Evolutionary conservation across 2,797 vertebrate genomes (phyloP), one percentile per base, ranked within the genome.

Genomic region (Austrolebias charrua): DNA sequence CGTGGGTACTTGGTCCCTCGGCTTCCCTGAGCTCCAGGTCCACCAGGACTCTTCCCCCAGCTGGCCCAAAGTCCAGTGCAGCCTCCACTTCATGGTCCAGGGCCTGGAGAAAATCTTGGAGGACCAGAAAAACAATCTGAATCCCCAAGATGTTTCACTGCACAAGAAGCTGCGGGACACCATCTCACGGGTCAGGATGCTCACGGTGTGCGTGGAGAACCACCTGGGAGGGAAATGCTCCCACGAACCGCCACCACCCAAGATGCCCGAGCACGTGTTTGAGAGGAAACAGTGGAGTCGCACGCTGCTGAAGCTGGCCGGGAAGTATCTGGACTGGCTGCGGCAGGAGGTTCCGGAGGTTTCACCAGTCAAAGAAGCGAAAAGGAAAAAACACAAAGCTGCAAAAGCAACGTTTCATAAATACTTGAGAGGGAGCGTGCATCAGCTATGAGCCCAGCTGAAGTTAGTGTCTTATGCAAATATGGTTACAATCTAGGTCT

Each of bases 211-310:
- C 44, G 0, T 75, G 4, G 52, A 24, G 3, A 0, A 0, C 0
- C 5, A 1, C 4, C 3, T 85, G 1, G 42, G 38, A 16, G 68
- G 50, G 4, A 15, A 55, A 0, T 88, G 89, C 60, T 24, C 66
- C 9, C 1, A 14, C 0, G 2, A 52, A 1, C 76, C 64, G 0
- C 0, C 3, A 0, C 63, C 47, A 2, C 71, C 77, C 1, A 0
- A 0, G 0, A 45, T 66, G 1, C 69, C 71, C 2, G 2, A 0
- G 1, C 0, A 35, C 0, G 0, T 0, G 0, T 90, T 88, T 69
- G 6, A 57, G 0, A 83, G 40, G 58, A 91, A 90, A 67, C 78
- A 78, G 71, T 93, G 90, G 91, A 73, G 75, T 51, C 59, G 64
- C 50, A 74, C 80, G 3, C 65, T 91, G 18, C 0, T 93, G 52